Evolutionary conservation across 2,888 invertebrate genomes (phyloP).

Genomic region (Erpobdella octoculata): DNA sequence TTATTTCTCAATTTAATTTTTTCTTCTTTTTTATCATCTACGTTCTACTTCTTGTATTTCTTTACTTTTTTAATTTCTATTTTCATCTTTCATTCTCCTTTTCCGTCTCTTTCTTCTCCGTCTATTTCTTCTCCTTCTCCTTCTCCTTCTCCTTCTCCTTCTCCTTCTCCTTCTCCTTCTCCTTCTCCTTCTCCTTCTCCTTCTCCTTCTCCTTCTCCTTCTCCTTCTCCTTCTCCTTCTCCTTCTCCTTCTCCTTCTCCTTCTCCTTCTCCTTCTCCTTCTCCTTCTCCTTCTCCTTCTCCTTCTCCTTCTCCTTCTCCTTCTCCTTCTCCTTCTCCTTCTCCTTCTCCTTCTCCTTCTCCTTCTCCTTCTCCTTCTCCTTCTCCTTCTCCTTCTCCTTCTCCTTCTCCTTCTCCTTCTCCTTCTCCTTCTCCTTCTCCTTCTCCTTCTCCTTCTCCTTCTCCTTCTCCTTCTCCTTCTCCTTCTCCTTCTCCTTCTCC

Average conservation of each 20-base stretch:
- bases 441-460: background rate
- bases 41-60: background rate
- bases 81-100: background rate
- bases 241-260: background rate
- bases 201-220: background rate
- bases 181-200: background rate
- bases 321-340: slow-evolving; percentile 9
- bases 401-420: background rate
- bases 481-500: slow-evolving; percentile 2
- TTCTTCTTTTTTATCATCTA: no score
- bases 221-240: background rate
- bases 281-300: background rate
- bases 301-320: slow-evolving; percentile 2
- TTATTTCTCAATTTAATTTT: no score
- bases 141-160: background rate
- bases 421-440: background rate
- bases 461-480: background rate
- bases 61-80: background rate
- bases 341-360: slow-evolving; percentile 3
- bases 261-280: background rate
- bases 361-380: background rate
- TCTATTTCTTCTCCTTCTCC: background rate
- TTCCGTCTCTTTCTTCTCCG: background rate
- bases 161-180: background rate
- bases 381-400: background rate